Evolutionary conservation across 2,888 invertebrate species (phyloP).

Genomic region (Pteria penguin): DNA sequence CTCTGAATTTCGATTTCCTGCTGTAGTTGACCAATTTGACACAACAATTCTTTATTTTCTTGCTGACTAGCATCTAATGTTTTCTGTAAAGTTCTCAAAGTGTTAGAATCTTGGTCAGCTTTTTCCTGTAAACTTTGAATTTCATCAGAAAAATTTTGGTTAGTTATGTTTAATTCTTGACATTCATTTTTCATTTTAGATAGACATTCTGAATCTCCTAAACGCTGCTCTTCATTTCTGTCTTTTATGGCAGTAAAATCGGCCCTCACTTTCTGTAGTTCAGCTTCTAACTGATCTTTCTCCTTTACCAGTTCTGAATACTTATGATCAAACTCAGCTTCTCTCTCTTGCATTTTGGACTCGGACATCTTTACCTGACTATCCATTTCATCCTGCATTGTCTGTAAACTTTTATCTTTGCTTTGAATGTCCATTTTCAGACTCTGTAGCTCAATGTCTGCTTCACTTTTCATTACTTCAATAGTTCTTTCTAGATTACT

Average conservation of each 20-base stretch:
- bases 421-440: constrained; percentile 14
- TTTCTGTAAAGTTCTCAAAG: constrained; percentile 5
- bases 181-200: constrained; percentile 47
- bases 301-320: constrained; percentile 26
- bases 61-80: constrained; percentile 15
- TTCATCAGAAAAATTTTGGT: constrained; percentile 5
- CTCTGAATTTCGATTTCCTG: neutral
- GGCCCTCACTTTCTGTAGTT: constrained; percentile 22
- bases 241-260: constrained; percentile 49
- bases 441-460: constrained; percentile 10
- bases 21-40: constrained; percentile 10
- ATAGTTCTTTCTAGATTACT: constrained; percentile 10
- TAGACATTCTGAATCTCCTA: constrained; percentile 44
- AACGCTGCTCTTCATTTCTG: constrained; percentile 34
- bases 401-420: constrained; percentile 25
- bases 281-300: constrained; percentile 32
- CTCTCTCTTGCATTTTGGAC: constrained; percentile 3
- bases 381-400: constrained; percentile 19
- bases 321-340: constrained; percentile 34
- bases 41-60: constrained; percentile 17
- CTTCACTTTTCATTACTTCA: neutral
- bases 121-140: constrained; percentile 11
- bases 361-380: neutral
- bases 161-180: neutral
- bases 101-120: neutral